Percentiles rank a stretch among this genome's conserved stretches.
phyloP scores from a whole-genome alignment of 2,113 vertebrate genomes.

The Passer montanus region DNA sequence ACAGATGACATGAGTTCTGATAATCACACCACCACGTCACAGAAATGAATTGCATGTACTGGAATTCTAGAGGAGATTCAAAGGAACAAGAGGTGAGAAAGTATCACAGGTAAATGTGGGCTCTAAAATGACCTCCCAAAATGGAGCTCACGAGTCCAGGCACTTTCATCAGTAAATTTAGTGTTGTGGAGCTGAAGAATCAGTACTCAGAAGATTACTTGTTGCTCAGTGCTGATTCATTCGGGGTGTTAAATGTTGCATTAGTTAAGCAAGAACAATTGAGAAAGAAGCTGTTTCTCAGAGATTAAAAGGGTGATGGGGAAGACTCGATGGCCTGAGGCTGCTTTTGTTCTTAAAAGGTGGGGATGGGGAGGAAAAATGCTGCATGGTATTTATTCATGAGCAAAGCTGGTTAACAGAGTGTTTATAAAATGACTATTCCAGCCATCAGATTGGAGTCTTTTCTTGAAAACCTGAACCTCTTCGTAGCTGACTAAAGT shows the following conservation, averaged over 20 bases:
- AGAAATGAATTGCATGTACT: not conserved
- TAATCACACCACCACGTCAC: not conserved
- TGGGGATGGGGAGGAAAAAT: not conserved
- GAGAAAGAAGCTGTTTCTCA: conserved; percentile 36
- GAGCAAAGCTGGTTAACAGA: not conserved
- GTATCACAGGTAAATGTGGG: not conserved
- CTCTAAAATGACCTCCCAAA: not conserved
- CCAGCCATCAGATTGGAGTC: not conserved
- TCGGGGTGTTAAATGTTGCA: not conserved
- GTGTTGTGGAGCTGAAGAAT: not conserved
- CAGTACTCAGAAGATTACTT: not conserved
- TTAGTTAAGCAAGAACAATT: conserved; percentile 10
- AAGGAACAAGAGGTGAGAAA: not conserved
- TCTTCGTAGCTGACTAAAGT: not conserved
- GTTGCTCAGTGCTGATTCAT: not conserved
- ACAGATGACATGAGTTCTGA: not conserved
- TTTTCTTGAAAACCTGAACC: not conserved
- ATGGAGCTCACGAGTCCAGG: not conserved
- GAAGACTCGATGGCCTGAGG: not conserved
- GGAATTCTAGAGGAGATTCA: not conserved
- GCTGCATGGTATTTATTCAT: not conserved
- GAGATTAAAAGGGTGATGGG: conserved; percentile 25
- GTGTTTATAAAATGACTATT: not conserved
- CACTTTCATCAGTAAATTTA: not conserved
- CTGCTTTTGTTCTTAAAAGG: conserved; percentile 31